Evolutionary conservation across 2,113 vertebrate species (phyloP), one percentile per base, ranked within the genome.

Genomic region (Pyxicephalus adspersus): DNA sequence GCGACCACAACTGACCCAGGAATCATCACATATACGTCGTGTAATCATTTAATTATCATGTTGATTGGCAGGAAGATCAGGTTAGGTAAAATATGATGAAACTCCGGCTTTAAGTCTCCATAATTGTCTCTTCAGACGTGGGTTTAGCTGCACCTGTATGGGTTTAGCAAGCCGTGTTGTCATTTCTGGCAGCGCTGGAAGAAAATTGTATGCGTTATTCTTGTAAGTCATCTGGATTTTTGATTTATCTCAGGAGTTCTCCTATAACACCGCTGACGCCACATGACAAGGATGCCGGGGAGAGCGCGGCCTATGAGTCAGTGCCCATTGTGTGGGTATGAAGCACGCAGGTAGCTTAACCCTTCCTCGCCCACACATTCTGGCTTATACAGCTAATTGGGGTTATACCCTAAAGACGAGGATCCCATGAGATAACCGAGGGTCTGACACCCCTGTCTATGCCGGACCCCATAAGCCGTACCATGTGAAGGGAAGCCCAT

Each of bases 151-250:
- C 67, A 81, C 79, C 79, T 73, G 79, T 72, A 72, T 64, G 58
- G 78, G 54, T 73, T 81, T 81, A 81, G 26, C 45, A 28, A 22
- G 78, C 78, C 25, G 78, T 81, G 78, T 64, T 81, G 78, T 81
- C 64, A 81, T 81, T 25, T 55, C 68, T 81, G 78, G 78, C 78
- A 81, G 34, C 38, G 22, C 23, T 73, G 60, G 68, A 81, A 81
- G 68, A 81, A 81, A 73, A 72, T 45, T 51, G 67, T 81, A 55
- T 55, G 38, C 20, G 34, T 81, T 81, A 31, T 63, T 81, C 73
- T 79, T 70, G 38, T 72, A 81, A 81, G 68, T 70, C 68, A 73
- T 73, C 78, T 81, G 78, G 78, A 54, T 73, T 81, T 34, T 34
- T 72, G 67, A 81, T 81, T 81, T 73, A 72, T 72, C 58, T 81